A percentile compares a stretch with the other conserved stretches of the same genome.
These are phyloP conservation scores for Alouatta caraya DNA, from an alignment of 2,797 vertebrate genomes.

Conservation along the genomic window DNA sequence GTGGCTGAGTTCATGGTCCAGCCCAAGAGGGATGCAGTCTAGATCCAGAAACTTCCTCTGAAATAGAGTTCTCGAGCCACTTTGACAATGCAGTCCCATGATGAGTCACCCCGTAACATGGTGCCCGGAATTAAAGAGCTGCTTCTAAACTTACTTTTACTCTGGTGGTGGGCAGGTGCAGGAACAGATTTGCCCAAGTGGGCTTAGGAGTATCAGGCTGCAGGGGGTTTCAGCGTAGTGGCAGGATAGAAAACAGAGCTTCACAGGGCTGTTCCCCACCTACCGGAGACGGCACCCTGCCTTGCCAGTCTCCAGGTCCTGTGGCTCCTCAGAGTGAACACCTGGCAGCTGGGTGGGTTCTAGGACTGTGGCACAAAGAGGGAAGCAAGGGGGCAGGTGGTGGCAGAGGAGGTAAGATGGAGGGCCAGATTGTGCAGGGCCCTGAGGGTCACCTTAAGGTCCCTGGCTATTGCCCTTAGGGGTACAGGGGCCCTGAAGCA, in stretches of 20 bases:
- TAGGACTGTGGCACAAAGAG: neutral
- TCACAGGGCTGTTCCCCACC: fast-evolving
- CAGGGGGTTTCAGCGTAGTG: fast-evolving
- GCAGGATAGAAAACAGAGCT: neutral
- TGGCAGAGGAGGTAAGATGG: neutral
- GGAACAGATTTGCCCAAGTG: neutral
- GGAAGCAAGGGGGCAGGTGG: neutral
- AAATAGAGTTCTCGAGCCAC: neutral
- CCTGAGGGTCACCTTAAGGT: no score
- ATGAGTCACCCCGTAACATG: neutral
- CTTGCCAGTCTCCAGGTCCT: neutral
- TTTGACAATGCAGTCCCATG: neutral
- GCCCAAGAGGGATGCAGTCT: neutral
- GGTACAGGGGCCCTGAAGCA: no score
- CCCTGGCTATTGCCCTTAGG: fast-evolving
- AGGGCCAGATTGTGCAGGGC: fast-evolving
- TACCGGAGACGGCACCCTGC: fast-evolving
- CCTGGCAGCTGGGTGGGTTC: neutral
- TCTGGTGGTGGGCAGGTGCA: fast-evolving
- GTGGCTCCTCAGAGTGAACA: fast-evolving
- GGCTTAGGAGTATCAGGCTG: fast-evolving
- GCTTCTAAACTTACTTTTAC: neutral
- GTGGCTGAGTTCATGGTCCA: neutral
- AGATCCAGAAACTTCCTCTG: conserved; percentile 30
- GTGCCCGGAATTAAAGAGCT: neutral